A percentile compares a stretch with the other conserved stretches of the same genome.
Evolutionary conservation across 37 sponge, comb jelly and placozoan genomes (phyloP).

Genomic region (Spongia lamella): DNA sequence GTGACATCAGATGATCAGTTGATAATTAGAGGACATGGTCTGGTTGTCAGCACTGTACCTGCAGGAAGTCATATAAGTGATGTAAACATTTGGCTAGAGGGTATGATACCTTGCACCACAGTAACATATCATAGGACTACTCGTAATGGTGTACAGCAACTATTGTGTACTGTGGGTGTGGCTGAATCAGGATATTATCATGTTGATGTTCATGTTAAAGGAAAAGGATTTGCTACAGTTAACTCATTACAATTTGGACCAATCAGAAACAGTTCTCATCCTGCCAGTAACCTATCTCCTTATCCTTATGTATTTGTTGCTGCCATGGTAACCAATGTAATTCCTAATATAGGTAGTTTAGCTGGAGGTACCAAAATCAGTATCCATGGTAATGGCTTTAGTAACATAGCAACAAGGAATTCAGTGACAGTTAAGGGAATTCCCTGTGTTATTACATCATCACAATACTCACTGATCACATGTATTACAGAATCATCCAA

Average conservation of each 20-base stretch:
- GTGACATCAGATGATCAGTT: constrained; percentile 7
- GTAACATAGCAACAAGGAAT: constrained; percentile 10
- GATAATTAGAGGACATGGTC: constrained; percentile 17
- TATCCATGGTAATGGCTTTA: constrained; percentile 72
- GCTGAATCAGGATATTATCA: constrained; percentile 46
- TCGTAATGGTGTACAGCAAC: constrained; percentile 5
- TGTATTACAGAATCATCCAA: constrained; percentile 25
- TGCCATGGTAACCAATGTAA: constrained; percentile 4
- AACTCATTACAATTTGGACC: constrained; percentile 37
- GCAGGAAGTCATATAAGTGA: background rate
- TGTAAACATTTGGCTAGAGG: constrained; percentile 27
- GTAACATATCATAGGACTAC: background rate
- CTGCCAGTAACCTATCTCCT: constrained; percentile 7
- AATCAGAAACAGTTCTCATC: constrained; percentile 18
- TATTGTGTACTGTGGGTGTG: constrained; percentile 41
- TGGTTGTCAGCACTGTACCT: background rate
- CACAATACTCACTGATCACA: constrained; percentile 29
- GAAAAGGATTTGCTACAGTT: constrained; percentile 46
- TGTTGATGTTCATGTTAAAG: constrained; percentile 47
- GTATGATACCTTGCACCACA: constrained; percentile 19
- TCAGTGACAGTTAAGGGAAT: constrained; percentile 38
- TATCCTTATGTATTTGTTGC: constrained; percentile 41
- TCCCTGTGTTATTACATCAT: constrained; percentile 26
- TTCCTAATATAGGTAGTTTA: constrained; percentile 37
- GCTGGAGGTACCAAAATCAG: constrained; percentile 65